These are phyloP conservation scores for Leucosticte australis DNA, from an alignment of 2,113 vertebrate genomes.

Conservation along the genomic window DNA sequence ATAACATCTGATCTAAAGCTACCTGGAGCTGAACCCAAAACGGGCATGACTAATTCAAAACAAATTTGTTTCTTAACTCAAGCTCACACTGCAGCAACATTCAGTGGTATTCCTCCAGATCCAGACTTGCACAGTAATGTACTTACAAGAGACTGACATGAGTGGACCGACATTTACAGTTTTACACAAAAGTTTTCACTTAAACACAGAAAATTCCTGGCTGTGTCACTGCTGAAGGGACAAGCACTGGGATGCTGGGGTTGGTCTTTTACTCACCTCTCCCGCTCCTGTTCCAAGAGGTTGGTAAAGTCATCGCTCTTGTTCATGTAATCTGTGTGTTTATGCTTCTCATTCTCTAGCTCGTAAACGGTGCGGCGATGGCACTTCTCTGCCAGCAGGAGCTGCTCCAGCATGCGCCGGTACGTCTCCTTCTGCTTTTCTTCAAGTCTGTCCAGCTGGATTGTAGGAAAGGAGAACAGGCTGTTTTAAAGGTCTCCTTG, in stretches of 20 bases:
- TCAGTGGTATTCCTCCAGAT: neutral
- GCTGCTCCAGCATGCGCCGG: slow-evolving; percentile 95
- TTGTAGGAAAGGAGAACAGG: slow-evolving; percentile 21
- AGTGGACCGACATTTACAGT: rapidly evolving
- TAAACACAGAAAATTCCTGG: neutral
- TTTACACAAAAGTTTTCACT: neutral
- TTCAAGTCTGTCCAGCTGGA: slow-evolving; percentile 92
- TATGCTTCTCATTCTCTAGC: slow-evolving; percentile 90
- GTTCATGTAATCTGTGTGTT: slow-evolving; percentile 94
- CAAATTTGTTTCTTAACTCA: neutral
- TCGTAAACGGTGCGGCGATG: slow-evolving; percentile 91
- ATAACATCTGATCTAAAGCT: slow-evolving; percentile 8
- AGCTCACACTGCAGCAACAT: neutral
- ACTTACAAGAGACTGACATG: neutral
- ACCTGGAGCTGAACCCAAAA: slow-evolving; percentile 3
- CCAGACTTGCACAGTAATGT: neutral
- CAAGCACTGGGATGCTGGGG: neutral
- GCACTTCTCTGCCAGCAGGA: slow-evolving; percentile 93
- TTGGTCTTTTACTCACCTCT: slow-evolving; percentile 79
- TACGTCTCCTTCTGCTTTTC: slow-evolving; percentile 94
- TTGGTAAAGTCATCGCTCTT: slow-evolving; percentile 98
- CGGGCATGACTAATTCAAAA: neutral
- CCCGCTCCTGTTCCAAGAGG: slow-evolving; percentile 95
- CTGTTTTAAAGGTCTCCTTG: neutral
- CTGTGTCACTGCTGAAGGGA: neutral